phyloP scores from a whole-genome alignment of 2,888 invertebrate species.

The Nymphalis c-album region DNA sequence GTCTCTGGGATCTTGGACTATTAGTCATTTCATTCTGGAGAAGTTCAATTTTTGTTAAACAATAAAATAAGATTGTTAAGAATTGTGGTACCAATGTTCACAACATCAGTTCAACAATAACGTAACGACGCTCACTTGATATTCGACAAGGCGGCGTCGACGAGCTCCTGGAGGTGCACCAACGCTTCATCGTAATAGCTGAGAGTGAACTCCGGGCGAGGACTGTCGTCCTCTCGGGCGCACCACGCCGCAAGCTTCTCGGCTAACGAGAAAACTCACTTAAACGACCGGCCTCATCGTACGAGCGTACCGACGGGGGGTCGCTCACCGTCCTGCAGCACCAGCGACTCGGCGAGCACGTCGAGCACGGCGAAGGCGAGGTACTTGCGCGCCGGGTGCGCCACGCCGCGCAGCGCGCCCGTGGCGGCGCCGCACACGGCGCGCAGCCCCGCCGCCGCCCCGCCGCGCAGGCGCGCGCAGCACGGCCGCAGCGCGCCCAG shows the following conservation, averaged over 20 bases:
- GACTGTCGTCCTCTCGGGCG: slow-evolving; percentile 33
- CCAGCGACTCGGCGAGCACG: slow-evolving; percentile 47
- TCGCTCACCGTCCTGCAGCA: slow-evolving; percentile 54
- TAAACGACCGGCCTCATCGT: no score
- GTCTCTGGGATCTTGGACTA: no score
- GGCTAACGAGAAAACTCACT: slow-evolving; percentile 40
- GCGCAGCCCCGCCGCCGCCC: slow-evolving; percentile 17
- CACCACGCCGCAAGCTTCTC: slow-evolving; percentile 48
- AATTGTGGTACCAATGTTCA: neutral
- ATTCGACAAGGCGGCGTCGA: slow-evolving; percentile 48
- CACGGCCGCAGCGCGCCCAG: slow-evolving; percentile 30
- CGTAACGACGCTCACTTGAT: slow-evolving; percentile 43
- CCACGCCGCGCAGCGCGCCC: slow-evolving; percentile 35
- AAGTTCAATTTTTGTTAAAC: no score
- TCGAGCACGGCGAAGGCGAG: slow-evolving; percentile 50
- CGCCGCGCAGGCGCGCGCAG: slow-evolving; percentile 30
- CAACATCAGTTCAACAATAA: no score
- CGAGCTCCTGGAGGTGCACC: slow-evolving; percentile 46
- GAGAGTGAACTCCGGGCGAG: slow-evolving; percentile 45
- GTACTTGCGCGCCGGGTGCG: slow-evolving; percentile 45
- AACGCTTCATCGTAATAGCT: slow-evolving; percentile 44
- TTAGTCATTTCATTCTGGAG: no score
- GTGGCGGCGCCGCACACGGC: slow-evolving; percentile 22
- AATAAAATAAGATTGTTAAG: neutral
- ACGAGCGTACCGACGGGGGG: no score